Conservation (phyloP, 2,888 invertebrate species). For the Volucella bombylans region DNA sequence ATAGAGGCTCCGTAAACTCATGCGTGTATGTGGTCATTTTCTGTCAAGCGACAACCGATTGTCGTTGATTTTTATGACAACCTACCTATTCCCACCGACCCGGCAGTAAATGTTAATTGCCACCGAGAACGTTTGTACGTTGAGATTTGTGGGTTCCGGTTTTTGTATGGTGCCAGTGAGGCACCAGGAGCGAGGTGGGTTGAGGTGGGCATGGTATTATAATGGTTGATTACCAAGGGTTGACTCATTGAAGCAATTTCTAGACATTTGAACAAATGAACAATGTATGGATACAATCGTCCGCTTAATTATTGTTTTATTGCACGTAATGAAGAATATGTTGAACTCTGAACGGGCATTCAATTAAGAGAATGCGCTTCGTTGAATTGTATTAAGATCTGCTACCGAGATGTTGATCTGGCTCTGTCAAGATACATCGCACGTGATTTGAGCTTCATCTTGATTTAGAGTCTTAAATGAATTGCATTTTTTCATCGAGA, state of each 20-base stretch:
- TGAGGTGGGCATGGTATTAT: background rate
- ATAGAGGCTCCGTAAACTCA: background rate
- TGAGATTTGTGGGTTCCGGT: conserved; percentile 35
- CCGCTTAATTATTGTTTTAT: conserved; percentile 25
- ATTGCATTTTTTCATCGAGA: no score
- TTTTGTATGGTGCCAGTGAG: background rate
- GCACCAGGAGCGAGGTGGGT: conserved; percentile 7
- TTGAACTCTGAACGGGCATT: conserved; percentile 37
- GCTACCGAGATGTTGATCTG: background rate
- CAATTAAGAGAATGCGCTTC: conserved; percentile 15
- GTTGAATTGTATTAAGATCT: background rate
- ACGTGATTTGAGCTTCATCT: no score
- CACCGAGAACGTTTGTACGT: conserved; percentile 23
- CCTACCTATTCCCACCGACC: background rate
- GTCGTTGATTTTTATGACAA: conserved; percentile 45
- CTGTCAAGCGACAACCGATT: conserved; percentile 27
- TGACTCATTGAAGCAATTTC: conserved; percentile 34
- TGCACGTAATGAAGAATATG: conserved; percentile 42
- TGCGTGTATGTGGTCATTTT: conserved; percentile 13
- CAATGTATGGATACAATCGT: background rate
- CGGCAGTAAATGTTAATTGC: conserved; percentile 42
- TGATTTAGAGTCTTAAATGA: no score
- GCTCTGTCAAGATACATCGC: no score
- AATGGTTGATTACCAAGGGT: conserved; percentile 16
- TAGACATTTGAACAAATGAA: background rate